Conservation (phyloP, 2,113 vertebrate species). For the Phodopus roborovskii region DNA sequence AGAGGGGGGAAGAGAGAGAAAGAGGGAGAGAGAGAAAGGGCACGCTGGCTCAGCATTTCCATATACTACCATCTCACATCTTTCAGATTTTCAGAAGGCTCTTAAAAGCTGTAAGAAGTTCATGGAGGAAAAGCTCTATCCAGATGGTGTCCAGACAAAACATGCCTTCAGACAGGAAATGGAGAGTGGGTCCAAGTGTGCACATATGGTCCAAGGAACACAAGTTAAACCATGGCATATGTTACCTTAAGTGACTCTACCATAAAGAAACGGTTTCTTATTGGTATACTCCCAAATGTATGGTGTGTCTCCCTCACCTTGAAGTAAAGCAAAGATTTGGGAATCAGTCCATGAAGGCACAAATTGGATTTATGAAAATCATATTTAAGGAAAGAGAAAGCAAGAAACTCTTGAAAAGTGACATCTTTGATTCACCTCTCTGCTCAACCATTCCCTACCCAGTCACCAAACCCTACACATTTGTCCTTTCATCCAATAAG, state of each 20-base stretch:
- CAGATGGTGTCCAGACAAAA: neutral
- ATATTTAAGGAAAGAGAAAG: neutral
- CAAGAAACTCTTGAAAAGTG: neutral
- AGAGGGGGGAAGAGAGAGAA: too few relatives aligned
- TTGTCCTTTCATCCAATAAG: neutral
- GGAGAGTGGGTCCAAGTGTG: neutral
- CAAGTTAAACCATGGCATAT: slow-evolving; percentile 2
- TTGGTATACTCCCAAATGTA: neutral
- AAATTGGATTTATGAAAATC: neutral
- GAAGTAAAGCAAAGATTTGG: slow-evolving; percentile 9
- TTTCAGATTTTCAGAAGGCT: slow-evolving; percentile 43
- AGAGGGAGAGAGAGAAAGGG: neutral
- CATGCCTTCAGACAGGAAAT: neutral
- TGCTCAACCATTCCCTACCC: neutral
- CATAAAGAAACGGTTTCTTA: neutral
- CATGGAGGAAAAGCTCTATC: neutral
- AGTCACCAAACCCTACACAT: neutral
- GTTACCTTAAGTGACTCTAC: slow-evolving; percentile 10
- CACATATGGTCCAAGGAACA: slow-evolving; percentile 14
- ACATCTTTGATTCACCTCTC: neutral
- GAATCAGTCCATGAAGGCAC: neutral
- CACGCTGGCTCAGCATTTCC: neutral
- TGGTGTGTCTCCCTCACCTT: neutral
- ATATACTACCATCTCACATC: neutral
- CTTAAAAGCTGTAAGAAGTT: neutral